A percentile compares a stretch with the other conserved stretches of the same genome.
Conservation (phyloP, 2,888 invertebrate species). For the Tuta absoluta region DNA sequence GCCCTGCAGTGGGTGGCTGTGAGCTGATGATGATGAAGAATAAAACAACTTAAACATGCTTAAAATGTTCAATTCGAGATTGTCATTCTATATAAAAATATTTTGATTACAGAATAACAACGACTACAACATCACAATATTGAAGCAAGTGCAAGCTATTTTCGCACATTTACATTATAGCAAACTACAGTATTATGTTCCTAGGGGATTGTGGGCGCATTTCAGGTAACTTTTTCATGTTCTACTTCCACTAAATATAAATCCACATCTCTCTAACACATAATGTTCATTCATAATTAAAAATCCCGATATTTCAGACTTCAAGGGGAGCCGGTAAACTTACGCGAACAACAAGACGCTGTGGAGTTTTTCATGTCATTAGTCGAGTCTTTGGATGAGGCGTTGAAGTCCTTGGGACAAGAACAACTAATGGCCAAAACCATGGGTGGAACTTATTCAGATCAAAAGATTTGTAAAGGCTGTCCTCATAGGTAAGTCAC, state of each 20-base stretch:
- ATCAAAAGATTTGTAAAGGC: slow-evolving; percentile 99
- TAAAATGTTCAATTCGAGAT: too few relatives aligned
- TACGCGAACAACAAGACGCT: slow-evolving; percentile 99
- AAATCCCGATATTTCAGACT: slow-evolving; percentile 81
- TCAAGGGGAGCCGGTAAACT: slow-evolving; percentile 97
- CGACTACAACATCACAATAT: slow-evolving; percentile 94
- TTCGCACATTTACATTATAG: slow-evolving; percentile 98
- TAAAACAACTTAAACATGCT: too few relatives aligned
- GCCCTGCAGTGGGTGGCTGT: too few relatives aligned
- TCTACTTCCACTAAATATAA: too few relatives aligned
- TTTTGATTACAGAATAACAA: slow-evolving; percentile 62
- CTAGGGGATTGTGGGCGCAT: slow-evolving; percentile 98
- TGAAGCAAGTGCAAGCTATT: slow-evolving; percentile 98
- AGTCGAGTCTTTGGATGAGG: slow-evolving; percentile 97
- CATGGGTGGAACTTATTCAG: slow-evolving; percentile 97
- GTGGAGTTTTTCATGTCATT: slow-evolving; percentile 99
- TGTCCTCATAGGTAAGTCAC: slow-evolving; percentile 92
- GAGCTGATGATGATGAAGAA: too few relatives aligned
- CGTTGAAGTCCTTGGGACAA: slow-evolving; percentile 94
- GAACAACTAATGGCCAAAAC: slow-evolving; percentile 96
- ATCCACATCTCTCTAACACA: too few relatives aligned
- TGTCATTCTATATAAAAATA: too few relatives aligned
- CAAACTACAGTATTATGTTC: slow-evolving; percentile 97
- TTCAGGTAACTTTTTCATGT: slow-evolving; percentile 86
- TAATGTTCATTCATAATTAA: too few relatives aligned